These are phyloP conservation scores for Paraescarpia echinospica DNA, from an alignment of 1,140 invertebrate species.

Conservation along the genomic window DNA sequence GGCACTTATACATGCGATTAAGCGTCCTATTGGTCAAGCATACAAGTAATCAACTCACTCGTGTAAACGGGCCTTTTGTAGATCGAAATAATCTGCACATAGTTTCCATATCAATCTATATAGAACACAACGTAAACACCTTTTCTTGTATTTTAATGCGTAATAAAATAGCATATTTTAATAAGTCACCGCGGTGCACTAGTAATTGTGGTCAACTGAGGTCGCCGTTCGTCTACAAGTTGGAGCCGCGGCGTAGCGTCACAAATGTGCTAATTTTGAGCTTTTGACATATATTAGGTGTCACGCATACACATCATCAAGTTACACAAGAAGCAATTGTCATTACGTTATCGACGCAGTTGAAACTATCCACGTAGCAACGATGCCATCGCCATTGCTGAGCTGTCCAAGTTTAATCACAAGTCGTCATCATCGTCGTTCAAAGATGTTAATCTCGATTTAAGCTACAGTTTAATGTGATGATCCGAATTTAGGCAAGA, in stretches of 20 bases:
- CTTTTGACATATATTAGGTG: not conserved
- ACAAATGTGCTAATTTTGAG: too few species aligned
- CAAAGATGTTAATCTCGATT: not conserved
- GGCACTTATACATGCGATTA: too few species aligned
- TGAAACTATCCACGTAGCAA: not conserved
- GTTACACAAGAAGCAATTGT: not conserved
- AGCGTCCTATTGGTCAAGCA: too few species aligned
- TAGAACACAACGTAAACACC: not conserved
- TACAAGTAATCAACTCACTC: too few species aligned
- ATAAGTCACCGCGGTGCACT: too few species aligned
- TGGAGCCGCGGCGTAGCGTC: too few species aligned
- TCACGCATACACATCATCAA: not conserved
- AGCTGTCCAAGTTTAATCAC: not conserved
- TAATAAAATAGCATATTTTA: not conserved
- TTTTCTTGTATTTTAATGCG: not conserved
- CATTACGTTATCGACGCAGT: not conserved
- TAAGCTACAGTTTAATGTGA: not conserved
- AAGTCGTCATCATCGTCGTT: not conserved
- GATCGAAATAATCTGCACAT: too few species aligned
- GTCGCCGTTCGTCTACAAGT: too few species aligned
- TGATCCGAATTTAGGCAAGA: not conserved
- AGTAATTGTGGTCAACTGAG: too few species aligned
- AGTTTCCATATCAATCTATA: not conserved
- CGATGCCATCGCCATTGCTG: not conserved
- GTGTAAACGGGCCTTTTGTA: too few species aligned